These are phyloP conservation scores for Philaethria dido DNA, from an alignment of 2,888 invertebrate genomes.

Conservation along the genomic window DNA sequence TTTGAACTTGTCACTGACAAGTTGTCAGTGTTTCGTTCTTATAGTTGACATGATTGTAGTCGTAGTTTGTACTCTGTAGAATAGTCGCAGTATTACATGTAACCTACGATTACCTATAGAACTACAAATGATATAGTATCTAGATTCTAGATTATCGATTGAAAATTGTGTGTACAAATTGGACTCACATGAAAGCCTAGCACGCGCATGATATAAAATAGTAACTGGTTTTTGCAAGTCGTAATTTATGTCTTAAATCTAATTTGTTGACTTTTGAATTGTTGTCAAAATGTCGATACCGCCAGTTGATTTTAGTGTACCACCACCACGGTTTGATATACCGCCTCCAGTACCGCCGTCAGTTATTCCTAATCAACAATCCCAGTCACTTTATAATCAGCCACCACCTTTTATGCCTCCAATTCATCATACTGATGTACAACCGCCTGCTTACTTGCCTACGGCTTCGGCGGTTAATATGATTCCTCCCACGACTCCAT, in stretches of 20 bases:
- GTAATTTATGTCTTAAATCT: background rate
- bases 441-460: conserved; percentile 48
- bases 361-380: conserved; percentile 43
- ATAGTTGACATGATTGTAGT: too few species aligned
- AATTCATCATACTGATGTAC: conserved; percentile 47
- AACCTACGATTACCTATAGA: background rate
- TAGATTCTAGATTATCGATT: background rate
- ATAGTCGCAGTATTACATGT: background rate
- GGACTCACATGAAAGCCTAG: background rate
- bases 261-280: conserved; percentile 1
- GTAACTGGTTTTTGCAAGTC: background rate
- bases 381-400: conserved; percentile 50
- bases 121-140: background rate
- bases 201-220: background rate
- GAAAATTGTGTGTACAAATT: background rate
- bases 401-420: conserved; percentile 51
- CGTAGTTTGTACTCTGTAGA: background rate
- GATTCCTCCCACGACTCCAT: conserved; percentile 23
- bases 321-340: conserved; percentile 59
- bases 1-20: background rate
- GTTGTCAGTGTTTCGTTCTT: too few species aligned
- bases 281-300: conserved; percentile 60
- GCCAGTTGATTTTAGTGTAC: conserved; percentile 62
- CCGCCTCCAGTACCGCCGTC: conserved; percentile 46
- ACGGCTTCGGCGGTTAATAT: conserved; percentile 34